Evolutionary conservation across 2,888 invertebrate genomes (phyloP), one percentile per base, ranked within the genome.

Genomic region (Thymelicus acteon): DNA sequence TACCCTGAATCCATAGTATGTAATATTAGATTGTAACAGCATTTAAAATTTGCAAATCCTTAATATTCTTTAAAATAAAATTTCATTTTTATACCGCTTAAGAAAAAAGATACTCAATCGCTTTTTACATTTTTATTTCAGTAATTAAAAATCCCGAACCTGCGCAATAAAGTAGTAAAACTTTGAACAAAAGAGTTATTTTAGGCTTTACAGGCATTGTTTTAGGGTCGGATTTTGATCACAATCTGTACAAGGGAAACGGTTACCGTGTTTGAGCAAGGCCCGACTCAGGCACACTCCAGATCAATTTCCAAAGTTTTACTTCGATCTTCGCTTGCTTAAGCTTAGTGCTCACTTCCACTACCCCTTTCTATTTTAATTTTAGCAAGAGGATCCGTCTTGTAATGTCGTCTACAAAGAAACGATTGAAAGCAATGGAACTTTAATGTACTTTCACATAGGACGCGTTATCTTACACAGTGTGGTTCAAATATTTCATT

Each of bases 271-370:
- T 70, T 73, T 72, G 68, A 73, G 69, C 44, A 70, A 72, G 71
- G 67, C 58, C 67, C 70, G 44, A 52, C 72, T 64, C 47, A 60
- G 31, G 67, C 60, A 63, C 68, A 85, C 87, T 85, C 77, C 78
- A 84, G 87, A 89, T 89, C 89, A 87, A 89, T 90, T 88, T 86
- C 83, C 80, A 80, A 90, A 90, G 86, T 90, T 90, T 83, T 82
- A 82, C 87, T 86, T 85, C 88, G 83, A 85, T 87, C 86, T 83
- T 83, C 75, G 75, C 78, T 78, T 80, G 79, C 79, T 78, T 79
- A 79, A 76, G 85, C 76, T 52, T 52, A 70, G 70, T 70, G 60
- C 64, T 70, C 70, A 70, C 70, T 70, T 70, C 60, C 64, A 49
- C 63, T 63, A 57, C 15, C 48, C 47, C 24, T 52, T 64, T 60